Evolutionary conservation across 2,113 vertebrate genomes (phyloP), one percentile per base, ranked within the genome.

Genomic region (Stegastes partitus): DNA sequence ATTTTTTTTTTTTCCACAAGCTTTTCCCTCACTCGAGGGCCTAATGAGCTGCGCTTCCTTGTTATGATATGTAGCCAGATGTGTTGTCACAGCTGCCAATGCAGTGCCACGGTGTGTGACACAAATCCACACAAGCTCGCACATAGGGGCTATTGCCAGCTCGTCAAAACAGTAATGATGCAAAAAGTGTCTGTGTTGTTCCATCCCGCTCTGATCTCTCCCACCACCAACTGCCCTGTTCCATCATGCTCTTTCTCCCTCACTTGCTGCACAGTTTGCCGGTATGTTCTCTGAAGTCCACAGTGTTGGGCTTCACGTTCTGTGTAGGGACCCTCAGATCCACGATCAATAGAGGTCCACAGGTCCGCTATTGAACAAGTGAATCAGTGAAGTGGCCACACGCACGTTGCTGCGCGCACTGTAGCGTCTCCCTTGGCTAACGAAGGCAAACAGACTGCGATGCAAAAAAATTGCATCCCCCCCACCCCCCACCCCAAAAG

Each of bases 31-130:
- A 68, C 82, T 83, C 74, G 53, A 74, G 68, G 57, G 26, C 74
- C 73, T 92, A 92, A 91, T 87, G 90, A 92, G 87, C 81, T 87
- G 80, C 53, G 68, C 68, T 79, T 58, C 68, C 72, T 76, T 56
- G 74, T 72, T 83, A 85, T 79, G 70, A 78, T 75, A 61, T 45
- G 44, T 57, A 59, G 68, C 74, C 86, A 88, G 86, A 86, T 85
- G 90, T 88, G 82, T 50, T 62, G 68, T 58, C 6, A 56, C 76
- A 72, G 81, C 81, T 86, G 89, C 77, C 85, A 80, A 5, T 59
- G 59, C 78, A 11, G 62, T 23, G 68, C 62, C 72, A 31, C 3
- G 54, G 59, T 56, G 69, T 74, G 37, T 21, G 57, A 78, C 19
- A 54, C 81, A 74, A 71, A 81, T 37, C 51, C 67, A 76, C 51